A percentile compares a stretch with the other conserved stretches of the same genome.
These are phyloP conservation scores for Calameuta pallipes DNA, from an alignment of 2,888 invertebrate species.

Conservation along the genomic window DNA sequence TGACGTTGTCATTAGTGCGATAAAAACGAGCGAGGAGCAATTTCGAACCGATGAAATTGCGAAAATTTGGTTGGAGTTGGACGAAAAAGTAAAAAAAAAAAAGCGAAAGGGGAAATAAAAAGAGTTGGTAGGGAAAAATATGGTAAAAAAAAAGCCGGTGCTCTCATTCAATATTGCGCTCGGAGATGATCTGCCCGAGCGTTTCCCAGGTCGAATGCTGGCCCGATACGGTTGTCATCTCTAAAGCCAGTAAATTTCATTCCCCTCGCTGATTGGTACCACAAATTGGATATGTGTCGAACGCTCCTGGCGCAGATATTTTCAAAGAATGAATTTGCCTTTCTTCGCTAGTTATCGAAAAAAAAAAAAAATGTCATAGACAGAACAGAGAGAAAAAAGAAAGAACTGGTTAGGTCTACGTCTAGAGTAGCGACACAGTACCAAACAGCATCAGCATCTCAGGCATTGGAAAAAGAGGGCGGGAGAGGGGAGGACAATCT, in stretches of 20 bases:
- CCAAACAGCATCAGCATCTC: background rate
- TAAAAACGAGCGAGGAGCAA: background rate
- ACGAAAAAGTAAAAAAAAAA: background rate
- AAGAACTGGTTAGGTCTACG: background rate
- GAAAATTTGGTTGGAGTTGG: background rate
- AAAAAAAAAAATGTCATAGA: background rate
- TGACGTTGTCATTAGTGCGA: background rate
- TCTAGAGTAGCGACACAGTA: background rate
- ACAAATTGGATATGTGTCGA: conserved; percentile 33
- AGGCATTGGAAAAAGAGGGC: background rate
- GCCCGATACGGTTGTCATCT: conserved; percentile 33
- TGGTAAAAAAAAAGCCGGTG: conserved; percentile 11
- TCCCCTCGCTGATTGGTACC: conserved; percentile 22
- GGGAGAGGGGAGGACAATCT: background rate
- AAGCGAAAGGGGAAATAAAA: background rate
- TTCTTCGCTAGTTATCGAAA: background rate
- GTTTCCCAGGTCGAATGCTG: conserved; percentile 27
- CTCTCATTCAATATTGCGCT: conserved; percentile 28
- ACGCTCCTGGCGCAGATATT: background rate
- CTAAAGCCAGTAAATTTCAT: conserved; percentile 33
- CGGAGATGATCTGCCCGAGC: conserved; percentile 32
- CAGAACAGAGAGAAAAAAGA: background rate
- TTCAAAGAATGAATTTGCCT: background rate
- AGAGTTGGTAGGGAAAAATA: background rate
- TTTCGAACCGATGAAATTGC: background rate